Conservation (phyloP, 2,113 vertebrate species). For the Oxygymnocypris stewartii region DNA sequence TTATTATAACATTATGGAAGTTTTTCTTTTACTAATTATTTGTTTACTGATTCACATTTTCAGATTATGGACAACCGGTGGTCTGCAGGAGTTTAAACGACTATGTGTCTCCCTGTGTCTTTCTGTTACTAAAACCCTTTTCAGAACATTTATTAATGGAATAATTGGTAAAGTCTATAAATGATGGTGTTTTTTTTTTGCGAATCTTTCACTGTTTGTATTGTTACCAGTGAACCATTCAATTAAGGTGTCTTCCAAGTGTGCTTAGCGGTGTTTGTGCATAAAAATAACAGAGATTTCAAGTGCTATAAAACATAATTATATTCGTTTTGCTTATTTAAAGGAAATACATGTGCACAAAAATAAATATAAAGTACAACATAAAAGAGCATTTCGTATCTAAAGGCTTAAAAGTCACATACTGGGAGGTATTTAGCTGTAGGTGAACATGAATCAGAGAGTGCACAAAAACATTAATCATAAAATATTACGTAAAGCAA, state of each 20-base stretch:
- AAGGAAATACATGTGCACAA: background rate
- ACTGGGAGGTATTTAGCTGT: background rate
- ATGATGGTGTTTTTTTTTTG: background rate
- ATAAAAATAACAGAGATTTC: background rate
- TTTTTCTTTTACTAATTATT: background rate
- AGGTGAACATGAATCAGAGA: background rate
- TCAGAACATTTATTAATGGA: background rate
- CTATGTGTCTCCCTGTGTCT: background rate
- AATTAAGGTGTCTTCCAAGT: background rate
- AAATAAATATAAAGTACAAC: constrained; percentile 4
- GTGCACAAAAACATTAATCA: background rate
- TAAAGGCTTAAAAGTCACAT: background rate
- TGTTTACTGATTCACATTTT: background rate
- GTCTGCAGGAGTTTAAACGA: background rate
- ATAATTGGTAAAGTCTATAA: background rate
- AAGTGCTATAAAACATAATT: background rate
- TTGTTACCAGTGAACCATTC: background rate
- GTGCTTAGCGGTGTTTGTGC: background rate
- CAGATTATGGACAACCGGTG: background rate
- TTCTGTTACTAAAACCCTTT: background rate
- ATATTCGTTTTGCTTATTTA: background rate
- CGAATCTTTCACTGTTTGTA: background rate
- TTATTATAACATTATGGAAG: too few relatives aligned
- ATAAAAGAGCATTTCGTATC: background rate
- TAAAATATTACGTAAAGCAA: background rate